These are phyloP conservation scores for Pitta sordida DNA, from an alignment of 2,113 vertebrate genomes.

Conservation along the genomic window DNA sequence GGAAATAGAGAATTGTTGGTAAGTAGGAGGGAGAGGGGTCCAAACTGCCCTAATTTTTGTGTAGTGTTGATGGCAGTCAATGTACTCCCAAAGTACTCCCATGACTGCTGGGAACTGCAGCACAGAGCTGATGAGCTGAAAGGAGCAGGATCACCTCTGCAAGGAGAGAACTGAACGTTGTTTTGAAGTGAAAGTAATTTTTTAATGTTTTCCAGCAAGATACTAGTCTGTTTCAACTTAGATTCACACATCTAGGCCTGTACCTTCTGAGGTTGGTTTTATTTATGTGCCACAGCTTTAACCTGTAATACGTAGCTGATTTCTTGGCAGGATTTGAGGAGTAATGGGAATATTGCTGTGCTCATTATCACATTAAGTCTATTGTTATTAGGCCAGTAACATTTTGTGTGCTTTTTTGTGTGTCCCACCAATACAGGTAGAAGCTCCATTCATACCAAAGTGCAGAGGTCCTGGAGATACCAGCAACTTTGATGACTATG, in stretches of 20 bases:
- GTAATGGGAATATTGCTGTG: neutral
- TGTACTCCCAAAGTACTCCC: neutral
- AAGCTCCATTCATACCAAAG: slow-evolving; percentile 98
- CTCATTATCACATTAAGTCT: neutral
- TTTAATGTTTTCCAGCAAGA: neutral
- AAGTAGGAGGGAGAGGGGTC: neutral
- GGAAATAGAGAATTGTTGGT: neutral
- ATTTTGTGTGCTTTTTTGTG: neutral
- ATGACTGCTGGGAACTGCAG: rapidly evolving
- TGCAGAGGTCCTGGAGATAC: slow-evolving; percentile 98
- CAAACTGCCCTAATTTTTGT: neutral
- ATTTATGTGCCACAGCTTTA: neutral
- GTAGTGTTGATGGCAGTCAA: neutral
- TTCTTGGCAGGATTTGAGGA: neutral
- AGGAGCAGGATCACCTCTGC: neutral
- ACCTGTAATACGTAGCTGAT: neutral
- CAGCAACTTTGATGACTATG: slow-evolving; percentile 99
- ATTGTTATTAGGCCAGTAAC: neutral
- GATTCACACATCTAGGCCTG: neutral
- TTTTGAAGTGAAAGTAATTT: neutral
- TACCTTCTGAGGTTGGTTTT: neutral
- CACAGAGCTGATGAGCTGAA: neutral
- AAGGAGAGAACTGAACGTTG: neutral
- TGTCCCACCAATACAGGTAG: slow-evolving; percentile 76
- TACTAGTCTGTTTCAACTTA: neutral